Conservation (phyloP, 2,113 vertebrate genomes). For the Eira barbara region DNA sequence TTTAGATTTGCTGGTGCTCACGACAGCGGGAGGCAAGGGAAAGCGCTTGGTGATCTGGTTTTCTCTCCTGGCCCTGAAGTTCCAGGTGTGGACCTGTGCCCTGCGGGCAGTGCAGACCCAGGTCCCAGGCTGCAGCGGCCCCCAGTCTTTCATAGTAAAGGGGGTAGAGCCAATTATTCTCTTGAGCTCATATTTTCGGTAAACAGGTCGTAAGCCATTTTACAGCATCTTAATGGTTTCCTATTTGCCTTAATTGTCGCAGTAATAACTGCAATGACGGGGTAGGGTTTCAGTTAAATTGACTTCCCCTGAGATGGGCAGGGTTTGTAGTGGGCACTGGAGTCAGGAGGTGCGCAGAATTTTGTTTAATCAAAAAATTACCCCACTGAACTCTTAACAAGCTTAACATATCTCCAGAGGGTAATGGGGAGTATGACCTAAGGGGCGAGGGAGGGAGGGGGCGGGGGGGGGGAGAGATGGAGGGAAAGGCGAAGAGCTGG, state of each 20-base stretch:
- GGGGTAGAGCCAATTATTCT: slow-evolving; percentile 41
- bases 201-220: slow-evolving; percentile 63
- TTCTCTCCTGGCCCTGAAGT: neutral
- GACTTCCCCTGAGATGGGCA: slow-evolving; percentile 65
- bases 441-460: neutral
- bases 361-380: slow-evolving; percentile 76
- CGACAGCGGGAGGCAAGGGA: neutral
- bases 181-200: slow-evolving; percentile 38
- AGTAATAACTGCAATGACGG: slow-evolving; percentile 64
- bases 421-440: slow-evolving; percentile 65
- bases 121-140: slow-evolving; percentile 5
- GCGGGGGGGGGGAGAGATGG: neutral
- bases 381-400: slow-evolving; percentile 78
- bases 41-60: neutral
- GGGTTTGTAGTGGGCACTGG: slow-evolving; percentile 53
- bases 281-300: slow-evolving; percentile 69
- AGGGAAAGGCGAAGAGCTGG: neutral
- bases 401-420: slow-evolving; percentile 75
- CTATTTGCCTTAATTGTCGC: slow-evolving; percentile 71
- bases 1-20: neutral
- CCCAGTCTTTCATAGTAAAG: slow-evolving; percentile 26
- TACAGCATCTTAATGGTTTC: slow-evolving; percentile 68
- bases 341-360: slow-evolving; percentile 60
- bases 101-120: neutral
- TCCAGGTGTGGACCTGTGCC: neutral